Conservation (phyloP, 2,797 vertebrate genomes). For the Pipistrellus nathusii region DNA sequence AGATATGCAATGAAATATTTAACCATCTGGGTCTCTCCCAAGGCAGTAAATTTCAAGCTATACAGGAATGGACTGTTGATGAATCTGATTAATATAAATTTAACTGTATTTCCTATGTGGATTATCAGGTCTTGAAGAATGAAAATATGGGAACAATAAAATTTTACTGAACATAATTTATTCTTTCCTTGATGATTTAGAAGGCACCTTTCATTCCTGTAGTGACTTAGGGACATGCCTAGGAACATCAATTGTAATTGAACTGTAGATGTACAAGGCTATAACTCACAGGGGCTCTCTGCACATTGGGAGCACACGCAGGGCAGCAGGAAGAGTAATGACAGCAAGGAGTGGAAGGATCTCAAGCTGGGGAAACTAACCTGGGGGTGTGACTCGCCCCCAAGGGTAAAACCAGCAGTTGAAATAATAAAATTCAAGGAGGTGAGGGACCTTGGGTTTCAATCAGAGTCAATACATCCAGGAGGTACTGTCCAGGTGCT, state of each 20-base stretch:
- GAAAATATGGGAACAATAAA: slow-evolving; percentile 73
- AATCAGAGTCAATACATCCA: slow-evolving; percentile 45
- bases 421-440: slow-evolving; percentile 64
- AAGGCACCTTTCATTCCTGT: slow-evolving; percentile 72
- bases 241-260: slow-evolving; percentile 73
- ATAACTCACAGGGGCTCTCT: slow-evolving; percentile 63
- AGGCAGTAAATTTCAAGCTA: slow-evolving; percentile 51
- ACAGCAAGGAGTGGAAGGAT: background rate
- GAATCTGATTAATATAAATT: slow-evolving; percentile 63
- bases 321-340: slow-evolving; percentile 61
- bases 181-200: slow-evolving; percentile 77
- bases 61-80: slow-evolving; percentile 26
- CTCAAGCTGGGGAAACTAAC: background rate
- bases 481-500: background rate
- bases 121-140: slow-evolving; percentile 49
- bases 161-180: slow-evolving; percentile 76
- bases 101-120: slow-evolving; percentile 61
- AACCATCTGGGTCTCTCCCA: slow-evolving; percentile 36
- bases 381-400: slow-evolving; percentile 50
- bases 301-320: slow-evolving; percentile 45
- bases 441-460: slow-evolving; percentile 11
- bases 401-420: slow-evolving; percentile 56
- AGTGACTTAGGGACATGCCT: slow-evolving; percentile 69
- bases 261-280: slow-evolving; percentile 52
- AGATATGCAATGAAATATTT: slow-evolving; percentile 20